phyloP scores from a whole-genome alignment of 2,888 invertebrate species.

The Caenorhabditis virilis region DNA sequence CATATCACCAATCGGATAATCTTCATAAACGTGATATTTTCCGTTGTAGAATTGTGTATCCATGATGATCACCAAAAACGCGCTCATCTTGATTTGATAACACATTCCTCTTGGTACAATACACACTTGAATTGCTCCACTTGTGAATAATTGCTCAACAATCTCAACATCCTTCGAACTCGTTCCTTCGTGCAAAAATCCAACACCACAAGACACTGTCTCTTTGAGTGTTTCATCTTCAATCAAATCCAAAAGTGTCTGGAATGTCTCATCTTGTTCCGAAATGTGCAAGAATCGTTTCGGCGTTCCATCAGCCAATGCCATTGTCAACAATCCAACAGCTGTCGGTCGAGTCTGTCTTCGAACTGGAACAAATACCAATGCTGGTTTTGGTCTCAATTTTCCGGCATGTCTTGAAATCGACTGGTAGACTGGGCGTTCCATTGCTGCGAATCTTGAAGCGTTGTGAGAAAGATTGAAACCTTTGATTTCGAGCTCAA shows the following conservation, averaged over 20 bases:
- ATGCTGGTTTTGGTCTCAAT: constrained; percentile 78
- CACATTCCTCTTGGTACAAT: constrained; percentile 89
- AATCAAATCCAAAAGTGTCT: constrained; percentile 76
- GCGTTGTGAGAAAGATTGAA: constrained; percentile 97
- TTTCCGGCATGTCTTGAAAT: constrained; percentile 73
- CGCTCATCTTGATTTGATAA: constrained; percentile 85
- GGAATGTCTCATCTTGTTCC: constrained; percentile 62
- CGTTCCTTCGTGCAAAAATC: constrained; percentile 94
- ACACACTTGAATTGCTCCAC: constrained; percentile 85
- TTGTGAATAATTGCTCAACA: constrained; percentile 89
- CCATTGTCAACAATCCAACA: constrained; percentile 90
- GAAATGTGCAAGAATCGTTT: constrained; percentile 81
- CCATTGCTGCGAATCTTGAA: constrained; percentile 91
- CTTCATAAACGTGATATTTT: constrained; percentile 82
- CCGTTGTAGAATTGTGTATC: constrained; percentile 92
- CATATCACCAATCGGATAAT: constrained; percentile 95
- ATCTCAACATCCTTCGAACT: constrained; percentile 82
- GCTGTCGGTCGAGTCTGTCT: constrained; percentile 78
- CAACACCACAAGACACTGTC: constrained; percentile 90
- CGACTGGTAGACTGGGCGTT: constrained; percentile 93
- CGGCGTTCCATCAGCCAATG: constrained; percentile 85
- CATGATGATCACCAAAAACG: constrained; percentile 93
- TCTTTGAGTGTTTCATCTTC: constrained; percentile 88
- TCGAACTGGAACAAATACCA: constrained; percentile 82
- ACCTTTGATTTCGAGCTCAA: constrained; percentile 92